These are phyloP conservation scores for Forbesichthys agassizii DNA, from an alignment of 2,113 vertebrate species.

Conservation along the genomic window DNA sequence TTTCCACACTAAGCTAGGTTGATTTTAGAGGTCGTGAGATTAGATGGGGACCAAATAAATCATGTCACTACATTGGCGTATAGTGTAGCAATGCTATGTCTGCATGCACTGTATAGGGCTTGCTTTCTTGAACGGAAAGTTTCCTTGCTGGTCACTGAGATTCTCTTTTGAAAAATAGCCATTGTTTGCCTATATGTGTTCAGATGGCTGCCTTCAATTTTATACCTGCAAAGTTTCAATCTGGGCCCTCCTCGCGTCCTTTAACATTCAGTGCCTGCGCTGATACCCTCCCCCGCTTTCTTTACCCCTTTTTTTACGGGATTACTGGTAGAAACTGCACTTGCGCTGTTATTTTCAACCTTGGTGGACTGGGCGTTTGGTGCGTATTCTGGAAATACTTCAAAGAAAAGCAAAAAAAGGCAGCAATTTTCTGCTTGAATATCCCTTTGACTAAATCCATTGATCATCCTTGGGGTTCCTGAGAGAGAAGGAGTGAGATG, in stretches of 20 bases:
- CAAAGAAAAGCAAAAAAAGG: constrained; percentile 89
- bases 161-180: constrained; percentile 71
- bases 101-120: constrained; percentile 26
- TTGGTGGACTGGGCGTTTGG: constrained; percentile 68
- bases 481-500: constrained; percentile 86
- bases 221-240: constrained; percentile 83
- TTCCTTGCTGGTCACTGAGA: constrained; percentile 51
- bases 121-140: constrained; percentile 29
- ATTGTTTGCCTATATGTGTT: constrained; percentile 67
- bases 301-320: constrained; percentile 51
- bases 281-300: constrained; percentile 51
- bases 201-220: constrained; percentile 83
- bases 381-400: constrained; percentile 86
- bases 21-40: constrained; percentile 41
- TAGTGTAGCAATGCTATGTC: constrained; percentile 14
- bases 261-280: constrained; percentile 69
- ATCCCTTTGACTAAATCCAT: constrained; percentile 99
- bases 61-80: constrained; percentile 15
- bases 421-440: constrained; percentile 99
- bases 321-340: constrained; percentile 73
- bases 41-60: constrained; percentile 51
- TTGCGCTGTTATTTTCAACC: constrained; percentile 77
- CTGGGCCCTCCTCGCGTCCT: constrained; percentile 70
- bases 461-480: constrained; percentile 97
- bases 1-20: constrained; percentile 33